Base-by-base conservation (phyloP, 2,113 vertebrate genomes). In the Passer montanus region DNA sequence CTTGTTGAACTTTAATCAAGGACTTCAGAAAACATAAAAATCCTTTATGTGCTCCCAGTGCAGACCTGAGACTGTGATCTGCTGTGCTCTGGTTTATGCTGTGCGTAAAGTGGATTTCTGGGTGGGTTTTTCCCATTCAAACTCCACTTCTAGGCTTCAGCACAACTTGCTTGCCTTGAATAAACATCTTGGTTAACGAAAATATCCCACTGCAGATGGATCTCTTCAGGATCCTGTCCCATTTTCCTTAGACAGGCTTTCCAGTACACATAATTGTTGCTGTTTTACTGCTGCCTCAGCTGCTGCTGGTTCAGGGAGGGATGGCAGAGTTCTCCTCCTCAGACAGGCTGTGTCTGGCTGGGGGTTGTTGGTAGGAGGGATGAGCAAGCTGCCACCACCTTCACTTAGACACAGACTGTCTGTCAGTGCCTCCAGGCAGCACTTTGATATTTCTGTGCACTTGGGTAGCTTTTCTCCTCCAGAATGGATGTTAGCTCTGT, bases 311-410 rank as follows among this genome's bases (percentile, higher is more conserved):
- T 80, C 18, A 23, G 50, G 13, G 15, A 44, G 43, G 44, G 66
- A 28, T 11, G 43, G 41, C 74, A 84, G 46, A 90, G 19, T 8
- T 74, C 21, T 62, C 50, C n/a, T 68, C 26, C 90, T 59, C 0
- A 3, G 41, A 27, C 26, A 22, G 0, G 0, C 4, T 30, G 26
- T 31, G 41, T 39, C 60, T 86, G 59, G 5, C 55, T 33, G 23
- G 72, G 24, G 83, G n/a, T 41, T 10, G 4, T 18, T 69, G 37
- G 72, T 83, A 26, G 69, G 56, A 72, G 74, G n/a, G 35, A 58
- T 69, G 31, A 68, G 31, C 22, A 44, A 53, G 26, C 9, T 67
- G 30, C 44, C 37, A 76, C 17, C 33, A 22, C 33, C 49, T 62
- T 37, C 35, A 26, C 39, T 43, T 15, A 26, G 26, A 15, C 35